Conservation (phyloP, 2,113 vertebrate species). For the Corythoichthys intestinalis region DNA sequence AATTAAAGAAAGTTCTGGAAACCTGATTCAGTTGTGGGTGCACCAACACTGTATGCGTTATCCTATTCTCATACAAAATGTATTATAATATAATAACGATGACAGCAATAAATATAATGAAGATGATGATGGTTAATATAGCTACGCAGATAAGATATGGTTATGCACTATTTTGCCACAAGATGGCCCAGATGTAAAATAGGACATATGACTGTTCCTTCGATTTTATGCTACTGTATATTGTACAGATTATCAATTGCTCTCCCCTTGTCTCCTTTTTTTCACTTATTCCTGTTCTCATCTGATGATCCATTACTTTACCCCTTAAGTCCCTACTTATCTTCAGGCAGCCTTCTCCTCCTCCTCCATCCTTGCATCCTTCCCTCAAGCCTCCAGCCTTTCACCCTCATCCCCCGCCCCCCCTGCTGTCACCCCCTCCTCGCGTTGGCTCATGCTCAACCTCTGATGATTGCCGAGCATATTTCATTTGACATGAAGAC, state of each 20-base stretch:
- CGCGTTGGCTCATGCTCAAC: conserved; percentile 28
- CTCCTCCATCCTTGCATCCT: conserved; percentile 7
- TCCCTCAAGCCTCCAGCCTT: conserved; percentile 16
- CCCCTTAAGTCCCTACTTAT: conserved; percentile 8
- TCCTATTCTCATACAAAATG: too few species aligned
- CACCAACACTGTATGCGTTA: too few species aligned
- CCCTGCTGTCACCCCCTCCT: conserved; percentile 3
- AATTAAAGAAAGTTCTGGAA: too few species aligned
- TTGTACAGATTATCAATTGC: neutral
- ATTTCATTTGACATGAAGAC: conserved; percentile 71
- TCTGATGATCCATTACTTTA: conserved; percentile 5
- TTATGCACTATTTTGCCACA: neutral
- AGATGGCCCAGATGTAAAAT: neutral
- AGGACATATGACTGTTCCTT: too few species aligned
- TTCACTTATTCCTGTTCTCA: conserved; percentile 17
- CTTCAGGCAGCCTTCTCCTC: conserved; percentile 8
- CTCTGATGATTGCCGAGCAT: conserved; percentile 60
- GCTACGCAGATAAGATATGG: too few species aligned
- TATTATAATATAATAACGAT: too few species aligned
- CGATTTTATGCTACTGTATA: neutral
- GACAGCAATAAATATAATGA: too few species aligned
- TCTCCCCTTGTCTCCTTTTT: conserved; percentile 6
- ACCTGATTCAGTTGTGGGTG: too few species aligned
- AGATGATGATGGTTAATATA: too few species aligned
- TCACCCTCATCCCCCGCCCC: conserved; percentile 1